Evolutionary conservation across 2,113 vertebrate species (phyloP), one percentile per base, ranked within the genome.

Genomic region (Pagrus major): DNA sequence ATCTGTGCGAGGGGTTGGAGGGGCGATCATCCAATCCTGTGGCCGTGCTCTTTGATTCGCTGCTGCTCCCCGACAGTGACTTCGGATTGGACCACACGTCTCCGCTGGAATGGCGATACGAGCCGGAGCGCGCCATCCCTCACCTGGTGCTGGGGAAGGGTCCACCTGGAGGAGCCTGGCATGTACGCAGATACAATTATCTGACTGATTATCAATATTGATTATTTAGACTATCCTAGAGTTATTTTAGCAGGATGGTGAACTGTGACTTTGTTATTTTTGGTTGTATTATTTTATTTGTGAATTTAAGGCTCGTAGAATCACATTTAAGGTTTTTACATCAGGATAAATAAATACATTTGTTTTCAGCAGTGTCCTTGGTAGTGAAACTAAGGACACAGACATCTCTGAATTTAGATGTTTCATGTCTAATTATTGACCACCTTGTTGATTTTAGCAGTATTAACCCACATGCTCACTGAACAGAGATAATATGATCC

Each of bases 141-240:
- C 95, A 96, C 85, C 89, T 96, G 85, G 95, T 96, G 66, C 83
- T 96, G 71, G 95, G 95, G 11, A 95, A 90, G 74, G 95, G 95
- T 0, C 93, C 91, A 0, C 95, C 95, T 0, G 95, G 95, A 27
- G 95, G 95, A 49, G 93, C 95, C 37, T 96, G 95, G 95, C 95
- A 96, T 81, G 95, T 96, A 90, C 25, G 95, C 88, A 3, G 0
- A n/a, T 16, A 0, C 0, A 44, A 12, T 54, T 1, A 23, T 2
- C 4, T 25, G 0, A 37, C 15, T 1, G 23, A 52, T 47, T 21
- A 20, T 21, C 6, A 10, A 47, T 12, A 69, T 33, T 51, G 31
- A 39, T 54, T 25, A 56, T 56, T 31, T 21, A 10, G 8, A 9
- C 8, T 8, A 9, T 31, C 18, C 7, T 27, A 42, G n/a, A n/a